phyloP scores from a whole-genome alignment of 2,797 vertebrate genomes.

The Rhinophrynus dorsalis region DNA sequence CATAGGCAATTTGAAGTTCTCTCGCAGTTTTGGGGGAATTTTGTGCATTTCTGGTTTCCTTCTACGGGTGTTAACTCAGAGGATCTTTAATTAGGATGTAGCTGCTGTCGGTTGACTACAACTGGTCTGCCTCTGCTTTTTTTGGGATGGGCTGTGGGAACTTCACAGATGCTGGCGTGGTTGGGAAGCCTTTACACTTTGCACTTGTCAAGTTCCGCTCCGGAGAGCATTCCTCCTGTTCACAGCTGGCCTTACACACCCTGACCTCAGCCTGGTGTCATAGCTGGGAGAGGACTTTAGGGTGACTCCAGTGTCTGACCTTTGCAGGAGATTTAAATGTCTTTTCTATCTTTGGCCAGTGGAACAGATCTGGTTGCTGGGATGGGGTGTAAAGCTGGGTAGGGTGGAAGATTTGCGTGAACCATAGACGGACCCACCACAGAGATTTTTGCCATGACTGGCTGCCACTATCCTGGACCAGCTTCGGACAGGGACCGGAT shows the following conservation, averaged over 20 bases:
- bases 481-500: constrained; percentile 80
- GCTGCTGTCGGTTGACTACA: neutral
- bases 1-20: neutral
- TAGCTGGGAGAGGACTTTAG: neutral
- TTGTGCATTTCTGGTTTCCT: neutral
- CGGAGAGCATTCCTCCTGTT: neutral
- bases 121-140: neutral
- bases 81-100: constrained; percentile 1
- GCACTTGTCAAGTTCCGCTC: neutral
- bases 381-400: constrained; percentile 51
- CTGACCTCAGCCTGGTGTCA: constrained; percentile 33
- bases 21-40: constrained; percentile 5
- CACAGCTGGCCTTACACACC: constrained; percentile 14
- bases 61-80: neutral
- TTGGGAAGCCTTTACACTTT: constrained; percentile 14
- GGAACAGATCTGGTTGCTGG: neutral
- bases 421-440: constrained; percentile 2
- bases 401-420: constrained; percentile 16
- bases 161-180: constrained; percentile 11
- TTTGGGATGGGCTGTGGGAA: constrained; percentile 35
- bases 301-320: neutral
- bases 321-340: neutral
- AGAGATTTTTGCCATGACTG: constrained; percentile 48
- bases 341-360: neutral
- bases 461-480: constrained; percentile 78